Percentiles rank a stretch among this genome's conserved stretches.
Conservation (phyloP, 2,113 vertebrate genomes). For the Delphinus delphis region DNA sequence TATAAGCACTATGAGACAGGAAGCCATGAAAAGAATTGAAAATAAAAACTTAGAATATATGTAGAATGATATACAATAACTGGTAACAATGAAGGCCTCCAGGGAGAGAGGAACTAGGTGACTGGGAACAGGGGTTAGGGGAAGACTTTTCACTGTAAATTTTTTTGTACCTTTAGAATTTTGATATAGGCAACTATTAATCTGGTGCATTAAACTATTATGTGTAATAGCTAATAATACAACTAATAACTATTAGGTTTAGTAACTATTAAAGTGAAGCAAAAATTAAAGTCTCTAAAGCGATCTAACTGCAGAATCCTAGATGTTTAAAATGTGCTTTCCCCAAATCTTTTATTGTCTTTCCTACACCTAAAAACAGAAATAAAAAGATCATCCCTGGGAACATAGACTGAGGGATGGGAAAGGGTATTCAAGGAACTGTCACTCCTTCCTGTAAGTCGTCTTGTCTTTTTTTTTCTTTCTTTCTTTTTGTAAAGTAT, state of each 20-base stretch:
- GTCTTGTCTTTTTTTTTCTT: background rate
- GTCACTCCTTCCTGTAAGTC: background rate
- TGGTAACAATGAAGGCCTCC: background rate
- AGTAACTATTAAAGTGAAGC: background rate
- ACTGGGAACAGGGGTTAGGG: background rate
- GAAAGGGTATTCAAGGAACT: background rate
- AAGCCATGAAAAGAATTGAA: background rate
- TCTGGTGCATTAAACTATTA: background rate
- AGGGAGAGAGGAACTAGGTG: background rate
- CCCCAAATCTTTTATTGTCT: background rate
- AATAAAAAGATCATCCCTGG: background rate
- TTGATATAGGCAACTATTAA: background rate
- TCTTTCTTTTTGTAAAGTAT: background rate
- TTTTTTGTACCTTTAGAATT: conserved; percentile 9
- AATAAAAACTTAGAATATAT: background rate
- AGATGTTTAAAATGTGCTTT: conserved; percentile 3
- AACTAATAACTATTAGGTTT: background rate
- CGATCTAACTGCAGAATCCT: background rate
- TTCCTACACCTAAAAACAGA: conserved; percentile 10
- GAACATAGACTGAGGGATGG: background rate
- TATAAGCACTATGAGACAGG: background rate
- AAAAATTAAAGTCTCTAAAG: background rate
- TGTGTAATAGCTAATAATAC: background rate
- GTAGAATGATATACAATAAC: background rate
- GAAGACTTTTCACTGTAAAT: background rate